Base-by-base conservation (phyloP, 2,113 vertebrate species). In the Gymnarchus niloticus region DNA sequence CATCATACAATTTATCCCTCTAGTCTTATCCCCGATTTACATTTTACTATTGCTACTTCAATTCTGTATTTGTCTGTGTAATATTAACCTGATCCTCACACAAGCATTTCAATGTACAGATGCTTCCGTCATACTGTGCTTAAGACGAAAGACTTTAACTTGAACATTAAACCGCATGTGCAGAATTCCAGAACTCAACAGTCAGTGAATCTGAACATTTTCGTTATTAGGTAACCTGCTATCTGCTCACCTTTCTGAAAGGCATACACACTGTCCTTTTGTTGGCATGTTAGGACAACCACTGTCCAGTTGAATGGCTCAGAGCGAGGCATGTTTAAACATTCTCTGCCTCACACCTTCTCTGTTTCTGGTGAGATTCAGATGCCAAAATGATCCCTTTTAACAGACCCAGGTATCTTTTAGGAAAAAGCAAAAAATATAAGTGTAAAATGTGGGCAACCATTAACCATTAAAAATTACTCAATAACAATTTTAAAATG, bases 271-370 rank as follows among this genome's bases (percentile, higher is more conserved):
- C 95, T 96, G 92, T 96, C 95, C 90, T 94, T 95, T 85, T 96
- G 94, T 44, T 96, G 97, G 87, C 96, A 98, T 0, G 96, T 97
- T 61, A 98, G 92, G 1, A 96, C 93, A 33, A 97, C 87, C 33
- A 96, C 95, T 0, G 96, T 96, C 97, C 97, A 98, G 4, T 88
- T 51, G 83, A 91, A 65, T 3, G 19, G 56, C 23, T 28, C 54
- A 28, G 56, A 52, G 52, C 19, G 28, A 7, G 51, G 25, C 84
- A 85, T 85, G 33, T 23, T 56, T 19, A 28, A 73, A 28, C 23
- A 84, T 44, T 8, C 56, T 65, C 44, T 3, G 41, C 56, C 57
- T 84, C 37, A n/a, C 57, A 28, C 14, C 57, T 25, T 12, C 23
- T 28, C 21, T 28, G 56, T 65, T 25, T 6, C 28, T 51, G 14